These are phyloP conservation scores for Hydra vulgaris DNA, from an alignment of 30 jellyfish, hydroid and myxozoan genomes.

Conservation along the genomic window DNA sequence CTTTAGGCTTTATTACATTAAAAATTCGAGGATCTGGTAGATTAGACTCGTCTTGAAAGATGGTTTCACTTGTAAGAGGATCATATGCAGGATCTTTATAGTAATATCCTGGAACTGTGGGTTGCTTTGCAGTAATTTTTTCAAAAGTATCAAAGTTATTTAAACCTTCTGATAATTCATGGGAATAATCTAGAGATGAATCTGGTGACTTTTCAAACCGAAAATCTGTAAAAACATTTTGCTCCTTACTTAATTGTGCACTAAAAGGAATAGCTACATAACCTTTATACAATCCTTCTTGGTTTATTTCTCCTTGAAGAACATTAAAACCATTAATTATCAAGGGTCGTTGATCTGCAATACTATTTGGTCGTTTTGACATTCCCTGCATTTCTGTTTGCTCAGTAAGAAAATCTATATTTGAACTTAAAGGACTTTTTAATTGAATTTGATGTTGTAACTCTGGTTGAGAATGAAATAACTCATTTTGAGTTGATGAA, in stretches of 20 bases:
- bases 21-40: background rate
- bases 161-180: background rate
- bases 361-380: background rate
- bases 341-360: background rate
- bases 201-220: background rate
- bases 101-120: conserved; percentile 41
- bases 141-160: conserved; percentile 51
- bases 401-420: background rate
- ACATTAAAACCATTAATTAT: background rate
- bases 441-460: background rate
- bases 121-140: conserved; percentile 51
- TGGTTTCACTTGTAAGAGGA: conserved; percentile 72
- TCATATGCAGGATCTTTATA: conserved; percentile 63
- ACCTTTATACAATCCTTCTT: conserved; percentile 38
- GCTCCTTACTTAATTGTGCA: background rate
- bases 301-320: background rate
- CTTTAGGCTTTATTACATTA: background rate
- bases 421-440: background rate
- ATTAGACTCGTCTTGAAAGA: conserved; percentile 3
- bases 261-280: conserved; percentile 59
- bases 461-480: background rate
- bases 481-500: background rate
- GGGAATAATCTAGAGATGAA: conserved; percentile 11
- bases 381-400: background rate
- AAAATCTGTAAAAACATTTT: background rate